Percentiles rank a stretch among this genome's conserved stretches.
Conservation (phyloP, 2,888 invertebrate genomes). For the Oasisia sp. region DNA sequence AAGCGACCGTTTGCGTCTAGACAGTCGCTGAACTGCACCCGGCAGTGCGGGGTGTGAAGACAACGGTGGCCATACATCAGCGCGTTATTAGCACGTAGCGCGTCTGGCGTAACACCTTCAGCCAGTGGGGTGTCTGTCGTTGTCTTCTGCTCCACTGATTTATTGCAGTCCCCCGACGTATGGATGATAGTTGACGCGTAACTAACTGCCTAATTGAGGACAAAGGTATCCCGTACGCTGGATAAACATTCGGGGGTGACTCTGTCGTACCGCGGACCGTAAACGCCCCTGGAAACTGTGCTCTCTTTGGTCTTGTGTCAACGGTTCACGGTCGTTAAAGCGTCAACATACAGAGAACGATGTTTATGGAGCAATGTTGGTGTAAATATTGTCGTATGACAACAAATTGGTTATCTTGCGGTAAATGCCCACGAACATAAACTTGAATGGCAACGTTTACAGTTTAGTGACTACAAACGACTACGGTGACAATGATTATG, state of each 20-base stretch:
- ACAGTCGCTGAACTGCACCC: background rate
- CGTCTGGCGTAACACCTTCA: background rate
- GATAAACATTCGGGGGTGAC: background rate
- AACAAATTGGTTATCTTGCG: background rate
- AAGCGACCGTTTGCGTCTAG: background rate
- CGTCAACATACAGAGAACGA: conserved; percentile 13
- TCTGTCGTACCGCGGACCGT: background rate
- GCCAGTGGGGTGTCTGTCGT: background rate
- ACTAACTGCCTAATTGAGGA: conserved; percentile 1
- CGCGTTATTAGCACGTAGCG: background rate
- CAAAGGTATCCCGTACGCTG: background rate
- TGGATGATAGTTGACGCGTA: background rate
- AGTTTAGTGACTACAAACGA: background rate
- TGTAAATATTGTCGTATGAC: background rate
- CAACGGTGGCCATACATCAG: background rate
- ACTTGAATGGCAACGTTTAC: background rate
- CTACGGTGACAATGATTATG: background rate
- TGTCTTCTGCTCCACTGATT: background rate
- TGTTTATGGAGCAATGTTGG: background rate
- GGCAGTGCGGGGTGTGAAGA: background rate
- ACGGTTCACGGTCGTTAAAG: background rate
- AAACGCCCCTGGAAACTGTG: background rate
- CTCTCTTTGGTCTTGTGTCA: background rate
- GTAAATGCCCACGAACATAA: background rate
- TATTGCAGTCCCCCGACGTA: background rate